Percentiles rank a stretch among this genome's conserved stretches.
phyloP scores from a whole-genome alignment of 2,888 invertebrate species.

The Abscondita cerata region DNA sequence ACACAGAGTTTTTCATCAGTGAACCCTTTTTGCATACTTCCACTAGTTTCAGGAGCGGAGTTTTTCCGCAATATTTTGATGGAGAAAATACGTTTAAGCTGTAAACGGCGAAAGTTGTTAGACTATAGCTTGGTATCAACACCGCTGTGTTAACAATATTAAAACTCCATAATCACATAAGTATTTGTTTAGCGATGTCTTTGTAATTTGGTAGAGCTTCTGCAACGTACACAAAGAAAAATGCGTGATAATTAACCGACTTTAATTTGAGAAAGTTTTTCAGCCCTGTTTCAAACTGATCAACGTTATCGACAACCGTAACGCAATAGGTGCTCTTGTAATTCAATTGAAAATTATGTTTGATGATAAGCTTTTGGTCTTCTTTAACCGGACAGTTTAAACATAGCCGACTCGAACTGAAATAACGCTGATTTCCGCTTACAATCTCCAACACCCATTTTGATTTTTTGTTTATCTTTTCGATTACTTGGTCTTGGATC shows the following conservation, averaged over 20 bases:
- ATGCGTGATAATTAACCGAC: conserved; percentile 27
- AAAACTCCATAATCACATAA: conserved; percentile 28
- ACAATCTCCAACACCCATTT: conserved; percentile 26
- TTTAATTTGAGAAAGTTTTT: conserved; percentile 18
- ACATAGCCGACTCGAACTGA: conserved; percentile 22
- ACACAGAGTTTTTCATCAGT: conserved; percentile 5
- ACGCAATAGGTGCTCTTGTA: conserved; percentile 29
- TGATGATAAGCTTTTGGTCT: conserved; percentile 8
- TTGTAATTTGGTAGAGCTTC: conserved; percentile 9
- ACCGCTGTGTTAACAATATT: conserved; percentile 34
- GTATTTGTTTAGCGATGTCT: conserved; percentile 20
- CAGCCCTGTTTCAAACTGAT: conserved; percentile 19
- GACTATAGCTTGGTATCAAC: conserved; percentile 25
- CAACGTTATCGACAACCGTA: conserved; percentile 28
- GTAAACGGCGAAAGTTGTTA: conserved; percentile 32
- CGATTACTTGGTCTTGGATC: conserved; percentile 13
- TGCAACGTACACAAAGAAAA: conserved; percentile 28
- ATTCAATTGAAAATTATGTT: conserved; percentile 19
- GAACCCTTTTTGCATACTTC: conserved; percentile 34
- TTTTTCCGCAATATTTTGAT: conserved; percentile 25
- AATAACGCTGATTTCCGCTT: conserved; percentile 13
- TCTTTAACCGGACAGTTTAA: conserved; percentile 9
- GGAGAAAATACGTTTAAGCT: conserved; percentile 26
- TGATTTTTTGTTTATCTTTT: conserved; percentile 1
- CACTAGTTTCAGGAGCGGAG: conserved; percentile 19